Base-by-base conservation (phyloP, 2,113 vertebrate genomes). In the Guaruba guarouba region DNA sequence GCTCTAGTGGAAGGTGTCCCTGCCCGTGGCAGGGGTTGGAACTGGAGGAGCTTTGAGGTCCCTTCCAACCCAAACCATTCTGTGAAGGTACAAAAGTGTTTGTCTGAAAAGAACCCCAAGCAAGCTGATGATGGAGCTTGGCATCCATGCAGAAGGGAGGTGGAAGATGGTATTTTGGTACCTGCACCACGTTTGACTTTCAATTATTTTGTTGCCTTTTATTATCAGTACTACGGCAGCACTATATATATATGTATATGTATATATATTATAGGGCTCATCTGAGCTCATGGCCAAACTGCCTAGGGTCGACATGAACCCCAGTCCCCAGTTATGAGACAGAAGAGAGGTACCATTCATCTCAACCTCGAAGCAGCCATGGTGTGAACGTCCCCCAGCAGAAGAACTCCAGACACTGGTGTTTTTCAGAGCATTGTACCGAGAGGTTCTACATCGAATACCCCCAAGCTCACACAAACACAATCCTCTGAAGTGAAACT, bases 371-470 rank as follows among this genome's bases (percentile, higher is more conserved):
- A 81, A 90, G 55, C 23, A 70, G 22, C 17, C 54, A 24, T 31
- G 0, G 0, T 68, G 35, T 51, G 33, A 62, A 35, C 17, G 7
- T 15, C 19, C 20, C 37, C 6, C 59, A 73, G 37, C 0, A 3
- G 44, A 90, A 75, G 5, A 78, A 75, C 12, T 59, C 37, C 19
- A 0, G 7, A 51, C 6, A 8, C 23, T 0, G 0, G 0, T 14
- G 46, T 51, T 71, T 63, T n/a, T 31, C 48, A 70, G n/a, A 52
- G 13, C 3, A 1, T 6, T 54, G 39, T 52, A 70, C 27, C 48
- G n/a, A 90, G 49, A 63, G 9, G 28, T 25, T 31, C 39, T 22
- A 35, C 55, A 22, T 9, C 48, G 86, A 67, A 55, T 2, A 67
- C 20, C 57, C 27, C 35, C 39, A 19, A 8, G 28, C 62, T 84